phyloP scores from a whole-genome alignment of 2,888 invertebrate species.

The Diarsia rubi region DNA sequence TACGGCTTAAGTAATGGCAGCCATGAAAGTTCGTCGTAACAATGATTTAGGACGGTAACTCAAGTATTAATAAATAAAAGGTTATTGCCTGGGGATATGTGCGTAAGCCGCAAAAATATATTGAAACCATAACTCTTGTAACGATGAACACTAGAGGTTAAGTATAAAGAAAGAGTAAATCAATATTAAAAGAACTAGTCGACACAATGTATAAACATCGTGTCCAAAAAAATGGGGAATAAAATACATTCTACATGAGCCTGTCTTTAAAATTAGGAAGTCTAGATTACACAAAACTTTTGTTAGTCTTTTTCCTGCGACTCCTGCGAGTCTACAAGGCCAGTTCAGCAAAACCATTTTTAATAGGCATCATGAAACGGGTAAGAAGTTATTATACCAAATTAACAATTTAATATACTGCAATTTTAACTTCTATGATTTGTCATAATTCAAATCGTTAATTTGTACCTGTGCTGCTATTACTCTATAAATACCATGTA shows the following conservation, averaged over 20 bases:
- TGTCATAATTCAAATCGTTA: too few species aligned
- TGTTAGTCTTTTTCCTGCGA: not conserved
- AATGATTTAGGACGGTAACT: constrained; percentile 66
- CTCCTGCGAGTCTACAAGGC: not conserved
- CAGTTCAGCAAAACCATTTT: not conserved
- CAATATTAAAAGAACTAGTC: constrained; percentile 4
- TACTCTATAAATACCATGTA: not conserved
- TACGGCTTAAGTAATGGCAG: constrained; percentile 71
- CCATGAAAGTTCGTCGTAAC: constrained; percentile 72
- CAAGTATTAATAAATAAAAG: constrained; percentile 63
- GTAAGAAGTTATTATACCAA: not conserved
- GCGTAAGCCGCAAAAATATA: constrained; percentile 53
- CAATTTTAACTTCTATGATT: not conserved
- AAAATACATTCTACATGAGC: not conserved
- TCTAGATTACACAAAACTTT: too few species aligned
- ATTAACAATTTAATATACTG: not conserved
- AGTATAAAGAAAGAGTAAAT: not conserved
- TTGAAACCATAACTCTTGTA: constrained; percentile 41
- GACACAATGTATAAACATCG: not conserved
- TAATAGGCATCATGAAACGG: not conserved
- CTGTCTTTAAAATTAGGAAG: not conserved
- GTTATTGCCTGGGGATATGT: constrained; percentile 54
- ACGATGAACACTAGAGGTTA: constrained; percentile 2
- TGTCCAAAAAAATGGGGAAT: not conserved
- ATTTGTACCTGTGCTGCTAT: not conserved